Base-by-base conservation (phyloP, 2,888 invertebrate species). In the Microctonus aethiopoides region DNA sequence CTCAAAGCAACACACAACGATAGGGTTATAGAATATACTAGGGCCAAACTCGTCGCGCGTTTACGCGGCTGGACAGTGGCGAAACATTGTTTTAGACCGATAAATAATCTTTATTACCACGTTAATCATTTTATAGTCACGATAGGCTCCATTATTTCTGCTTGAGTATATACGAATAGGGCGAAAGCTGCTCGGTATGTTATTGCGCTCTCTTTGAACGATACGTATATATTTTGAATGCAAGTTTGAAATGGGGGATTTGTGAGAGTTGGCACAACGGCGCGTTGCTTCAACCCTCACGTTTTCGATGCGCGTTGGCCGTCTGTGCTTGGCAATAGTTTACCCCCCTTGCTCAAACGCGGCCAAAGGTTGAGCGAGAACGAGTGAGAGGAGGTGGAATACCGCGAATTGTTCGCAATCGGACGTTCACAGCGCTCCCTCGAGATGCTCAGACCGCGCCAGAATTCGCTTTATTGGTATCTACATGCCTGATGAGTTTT, bases 51-150 rank as follows among this genome's bases (percentile, higher is more conserved):
- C 39, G 41, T 52, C 46, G 46, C 16, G 46, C 46, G 69, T 54
- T 64, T 39, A 61, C 59, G 69, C 67, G 51, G 54, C 22, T 65
- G 73, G 72, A 69, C 63, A 70, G 54, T 66, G 67, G 82, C 80
- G 82, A 83, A 83, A 83, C 84, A 83, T 84, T 83, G 84, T 83
- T 83, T 83, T 82, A 79, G 77, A 78, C 81, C 83, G 81, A 83
- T 83, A 83, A 83, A 83, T 83, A 83, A 83, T 83, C 82, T 83
- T 83, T 83, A 83, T 83, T 83, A 82, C 84, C 77, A 77, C 82
- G 84, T 83, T 83, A 83, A 83, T 83, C 84, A 83, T 82, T 46
- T 82, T 82, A 80, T 82, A 81, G 82, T 81, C 80, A 46, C 16
- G 79, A 78, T 79, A 73, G 73, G 70, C 76, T 74, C 75, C 36